A percentile compares a stretch with the other conserved stretches of the same genome.
Evolutionary conservation across 2,113 vertebrate genomes (phyloP).

Genomic region (Ammospiza nelsoni): DNA sequence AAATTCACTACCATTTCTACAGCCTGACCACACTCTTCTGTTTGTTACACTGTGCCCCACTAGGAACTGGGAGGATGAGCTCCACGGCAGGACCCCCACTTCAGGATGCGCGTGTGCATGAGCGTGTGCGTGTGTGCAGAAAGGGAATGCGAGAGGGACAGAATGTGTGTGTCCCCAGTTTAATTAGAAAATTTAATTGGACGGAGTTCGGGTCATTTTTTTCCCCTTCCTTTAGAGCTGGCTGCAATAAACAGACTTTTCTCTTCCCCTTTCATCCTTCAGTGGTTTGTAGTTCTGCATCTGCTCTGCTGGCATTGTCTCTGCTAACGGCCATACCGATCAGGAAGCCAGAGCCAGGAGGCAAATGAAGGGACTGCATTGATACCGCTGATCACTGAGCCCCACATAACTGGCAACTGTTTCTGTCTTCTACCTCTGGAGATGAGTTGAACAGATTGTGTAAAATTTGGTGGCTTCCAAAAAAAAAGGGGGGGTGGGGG

Average conservation of each 20-base stretch:
- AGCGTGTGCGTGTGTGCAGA: neutral
- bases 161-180: conserved; percentile 58
- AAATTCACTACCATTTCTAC: neutral
- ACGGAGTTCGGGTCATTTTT: conserved; percentile 59
- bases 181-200: conserved; percentile 75
- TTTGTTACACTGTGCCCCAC: neutral
- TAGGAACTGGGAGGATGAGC: neutral
- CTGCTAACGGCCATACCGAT: conserved; percentile 48
- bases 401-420: conserved; percentile 35
- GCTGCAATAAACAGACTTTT: conserved; percentile 74
- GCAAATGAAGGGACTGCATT: conserved; percentile 52
- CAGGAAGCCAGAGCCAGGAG: conserved; percentile 54
- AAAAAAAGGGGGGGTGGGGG: neutral
- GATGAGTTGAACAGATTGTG: conserved; percentile 48
- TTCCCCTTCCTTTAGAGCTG: neutral
- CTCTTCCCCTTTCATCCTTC: conserved; percentile 68
- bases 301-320: conserved; percentile 70
- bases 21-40: neutral
- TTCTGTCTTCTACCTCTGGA: conserved; percentile 46
- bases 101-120: fast-evolving
- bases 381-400: conserved; percentile 14
- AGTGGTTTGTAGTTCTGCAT: conserved; percentile 67
- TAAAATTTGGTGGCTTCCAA: conserved; percentile 52
- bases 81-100: neutral
- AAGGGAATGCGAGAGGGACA: neutral